phyloP scores from a whole-genome alignment of 2,797 vertebrate genomes.

The Notolepis coatsorum region DNA sequence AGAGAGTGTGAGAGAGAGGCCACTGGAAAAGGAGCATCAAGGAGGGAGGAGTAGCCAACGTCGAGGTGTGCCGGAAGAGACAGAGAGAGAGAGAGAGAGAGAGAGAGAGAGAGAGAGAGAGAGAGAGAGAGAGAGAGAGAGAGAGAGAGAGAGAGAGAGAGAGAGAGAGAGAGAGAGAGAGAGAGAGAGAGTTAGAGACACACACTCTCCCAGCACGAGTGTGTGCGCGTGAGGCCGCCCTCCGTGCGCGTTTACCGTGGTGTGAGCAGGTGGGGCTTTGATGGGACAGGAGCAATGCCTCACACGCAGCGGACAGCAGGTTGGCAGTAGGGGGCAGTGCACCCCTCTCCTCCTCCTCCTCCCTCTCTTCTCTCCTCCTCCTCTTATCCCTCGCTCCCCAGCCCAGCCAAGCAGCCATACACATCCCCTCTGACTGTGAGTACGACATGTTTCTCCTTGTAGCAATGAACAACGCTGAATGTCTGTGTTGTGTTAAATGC shows the following conservation, averaged over 20 bases:
- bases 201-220: slow-evolving; percentile 45
- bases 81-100: slow-evolving; percentile 15
- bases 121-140: slow-evolving; percentile 6
- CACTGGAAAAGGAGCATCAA: slow-evolving; percentile 10
- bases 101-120: neutral
- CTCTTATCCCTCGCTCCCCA: slow-evolving; percentile 61
- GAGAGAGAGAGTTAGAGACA: too few species aligned
- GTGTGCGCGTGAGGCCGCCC: slow-evolving; percentile 36
- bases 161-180: neutral
- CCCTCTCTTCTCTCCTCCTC: slow-evolving; percentile 57
- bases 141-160: slow-evolving; percentile 14
- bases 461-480: too few species aligned
- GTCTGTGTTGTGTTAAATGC: too few species aligned
- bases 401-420: slow-evolving; percentile 74
- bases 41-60: slow-evolving; percentile 29
- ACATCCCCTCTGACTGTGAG: slow-evolving; percentile 84
- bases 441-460: too few species aligned
- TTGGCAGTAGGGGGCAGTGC: slow-evolving; percentile 80
- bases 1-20: slow-evolving; percentile 3
- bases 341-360: slow-evolving; percentile 61
- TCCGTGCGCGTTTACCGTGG: slow-evolving; percentile 53
- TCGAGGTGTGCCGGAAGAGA: slow-evolving; percentile 21
- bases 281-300: slow-evolving; percentile 85
- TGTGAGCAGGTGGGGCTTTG: slow-evolving; percentile 79
- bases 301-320: slow-evolving; percentile 80